phyloP scores from a whole-genome alignment of 1,140 invertebrate genomes.

The Zophobas morio region DNA sequence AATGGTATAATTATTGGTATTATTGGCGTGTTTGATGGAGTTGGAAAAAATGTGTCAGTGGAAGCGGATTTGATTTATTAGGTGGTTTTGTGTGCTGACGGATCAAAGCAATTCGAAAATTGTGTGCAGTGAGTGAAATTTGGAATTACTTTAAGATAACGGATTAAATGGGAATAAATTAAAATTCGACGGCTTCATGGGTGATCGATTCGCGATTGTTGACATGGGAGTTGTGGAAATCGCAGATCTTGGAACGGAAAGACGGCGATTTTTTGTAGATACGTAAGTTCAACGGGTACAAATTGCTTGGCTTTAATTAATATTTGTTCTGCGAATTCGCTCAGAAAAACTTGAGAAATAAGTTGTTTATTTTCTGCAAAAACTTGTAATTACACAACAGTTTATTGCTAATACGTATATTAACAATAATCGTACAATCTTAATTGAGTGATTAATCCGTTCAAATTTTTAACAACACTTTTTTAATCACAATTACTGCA shows the following conservation, averaged over 20 bases:
- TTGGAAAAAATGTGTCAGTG: constrained; percentile 13
- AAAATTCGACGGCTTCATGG: constrained; percentile 21
- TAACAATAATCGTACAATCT: too few species aligned
- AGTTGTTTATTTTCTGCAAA: too few species aligned
- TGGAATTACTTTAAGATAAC: constrained; percentile 12
- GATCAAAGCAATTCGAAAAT: constrained; percentile 5
- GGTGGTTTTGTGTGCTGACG: neutral
- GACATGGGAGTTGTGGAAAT: neutral
- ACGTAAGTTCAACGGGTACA: too few species aligned
- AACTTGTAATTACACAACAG: too few species aligned
- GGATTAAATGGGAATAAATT: constrained; percentile 21
- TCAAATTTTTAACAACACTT: too few species aligned
- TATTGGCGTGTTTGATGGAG: neutral
- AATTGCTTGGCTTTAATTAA: too few species aligned
- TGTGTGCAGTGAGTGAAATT: constrained; percentile 5
- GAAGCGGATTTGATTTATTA: constrained; percentile 22
- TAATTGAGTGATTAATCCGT: too few species aligned
- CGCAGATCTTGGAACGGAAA: constrained; percentile 1
- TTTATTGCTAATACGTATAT: too few species aligned
- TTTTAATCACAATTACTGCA: too few species aligned
- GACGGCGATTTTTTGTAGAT: neutral
- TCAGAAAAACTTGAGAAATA: too few species aligned
- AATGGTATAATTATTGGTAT: constrained; percentile 14
- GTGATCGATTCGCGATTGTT: constrained; percentile 24
- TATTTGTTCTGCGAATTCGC: too few species aligned